Evolutionary conservation across 2,888 invertebrate species (phyloP).

Genomic region (Agapetus fuscipes): DNA sequence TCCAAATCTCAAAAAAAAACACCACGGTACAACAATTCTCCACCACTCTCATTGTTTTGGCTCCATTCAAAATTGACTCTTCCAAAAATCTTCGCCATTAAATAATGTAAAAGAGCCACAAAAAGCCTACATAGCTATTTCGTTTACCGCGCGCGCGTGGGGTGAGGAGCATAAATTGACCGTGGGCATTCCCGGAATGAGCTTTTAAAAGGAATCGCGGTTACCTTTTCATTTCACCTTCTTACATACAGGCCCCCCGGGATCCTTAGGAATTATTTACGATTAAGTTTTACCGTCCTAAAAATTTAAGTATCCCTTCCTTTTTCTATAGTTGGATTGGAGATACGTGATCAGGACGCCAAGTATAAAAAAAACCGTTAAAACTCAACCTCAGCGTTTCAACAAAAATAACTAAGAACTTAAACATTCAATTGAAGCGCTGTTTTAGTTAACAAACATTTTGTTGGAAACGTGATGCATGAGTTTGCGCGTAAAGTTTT

Average conservation of each 20-base stretch:
- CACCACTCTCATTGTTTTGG: too few species aligned
- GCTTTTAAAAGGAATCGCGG: constrained; percentile 11
- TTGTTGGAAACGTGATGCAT: too few species aligned
- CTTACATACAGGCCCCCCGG: neutral
- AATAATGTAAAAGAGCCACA: constrained; percentile 10
- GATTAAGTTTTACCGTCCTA: constrained; percentile 19
- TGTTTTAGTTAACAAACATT: too few species aligned
- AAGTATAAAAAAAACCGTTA: too few species aligned
- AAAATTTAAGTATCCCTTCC: constrained; percentile 16
- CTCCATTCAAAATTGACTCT: constrained; percentile 8
- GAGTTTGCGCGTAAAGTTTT: too few species aligned
- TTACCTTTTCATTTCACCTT: constrained; percentile 11
- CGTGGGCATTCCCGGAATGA: constrained; percentile 8
- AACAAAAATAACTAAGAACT: too few species aligned
- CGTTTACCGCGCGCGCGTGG: constrained; percentile 11
- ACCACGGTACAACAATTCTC: too few species aligned
- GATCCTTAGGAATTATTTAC: constrained; percentile 17
- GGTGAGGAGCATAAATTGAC: constrained; percentile 14
- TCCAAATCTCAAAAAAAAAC: too few species aligned
- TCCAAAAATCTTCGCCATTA: constrained; percentile 12
- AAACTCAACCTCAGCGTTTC: too few species aligned
- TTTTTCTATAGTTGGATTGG: constrained; percentile 12
- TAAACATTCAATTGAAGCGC: too few species aligned
- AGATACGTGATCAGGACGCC: constrained; percentile 15
- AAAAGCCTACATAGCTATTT: constrained; percentile 1